phyloP scores from a whole-genome alignment of 1,140 invertebrate genomes.

The Penaeus indicus region DNA sequence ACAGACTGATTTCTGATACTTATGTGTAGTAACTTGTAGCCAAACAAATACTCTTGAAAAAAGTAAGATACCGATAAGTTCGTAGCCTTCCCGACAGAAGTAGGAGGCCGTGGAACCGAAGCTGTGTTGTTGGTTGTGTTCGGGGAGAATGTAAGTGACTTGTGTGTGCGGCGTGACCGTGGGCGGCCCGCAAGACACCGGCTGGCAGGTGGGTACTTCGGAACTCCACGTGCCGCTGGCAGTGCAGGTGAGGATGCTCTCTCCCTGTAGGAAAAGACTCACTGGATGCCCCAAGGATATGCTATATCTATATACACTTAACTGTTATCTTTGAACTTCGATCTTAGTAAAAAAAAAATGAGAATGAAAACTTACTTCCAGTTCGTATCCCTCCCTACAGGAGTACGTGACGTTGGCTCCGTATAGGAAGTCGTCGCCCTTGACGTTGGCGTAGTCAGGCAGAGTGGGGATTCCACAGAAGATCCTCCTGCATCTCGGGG shows the following conservation, averaged over 20 bases:
- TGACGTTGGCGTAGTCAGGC: constrained; percentile 67
- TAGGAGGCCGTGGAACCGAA: constrained; percentile 42
- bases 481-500: constrained; percentile 68
- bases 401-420: constrained; percentile 62
- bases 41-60: no score
- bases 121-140: constrained; percentile 34
- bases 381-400: constrained; percentile 63
- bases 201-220: constrained; percentile 33
- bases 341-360: neutral
- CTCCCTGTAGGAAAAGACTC: constrained; percentile 19
- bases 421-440: constrained; percentile 52
- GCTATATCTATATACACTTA: neutral
- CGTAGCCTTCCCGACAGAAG: constrained; percentile 28
- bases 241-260: constrained; percentile 23
- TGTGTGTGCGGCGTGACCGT: neutral
- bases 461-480: constrained; percentile 67
- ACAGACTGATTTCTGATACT: no score
- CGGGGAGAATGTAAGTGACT: constrained; percentile 6
- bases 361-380: constrained; percentile 38
- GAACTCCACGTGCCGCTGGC: constrained; percentile 45
- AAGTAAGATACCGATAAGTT: constrained; percentile 16
- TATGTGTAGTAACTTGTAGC: no score
- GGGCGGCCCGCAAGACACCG: constrained; percentile 40
- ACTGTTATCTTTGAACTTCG: neutral
- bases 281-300: neutral